Evolutionary conservation across 2,797 vertebrate genomes (phyloP).

Genomic region (Thalassophryne amazonica): DNA sequence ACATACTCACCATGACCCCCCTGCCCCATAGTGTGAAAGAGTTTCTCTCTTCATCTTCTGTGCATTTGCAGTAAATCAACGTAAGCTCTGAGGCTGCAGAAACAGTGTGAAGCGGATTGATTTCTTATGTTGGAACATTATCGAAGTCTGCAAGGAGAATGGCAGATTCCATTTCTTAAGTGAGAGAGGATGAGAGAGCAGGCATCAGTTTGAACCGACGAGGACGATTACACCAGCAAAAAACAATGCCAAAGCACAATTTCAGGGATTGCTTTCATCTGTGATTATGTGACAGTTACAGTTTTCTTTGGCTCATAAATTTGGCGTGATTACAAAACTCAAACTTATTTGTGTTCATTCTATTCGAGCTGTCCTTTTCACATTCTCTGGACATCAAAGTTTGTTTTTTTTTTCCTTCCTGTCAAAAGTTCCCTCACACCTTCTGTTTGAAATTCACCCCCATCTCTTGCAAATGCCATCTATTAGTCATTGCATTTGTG

Average conservation of each 20-base stretch:
- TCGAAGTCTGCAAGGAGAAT: conserved; percentile 33
- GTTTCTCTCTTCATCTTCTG: conserved; percentile 57
- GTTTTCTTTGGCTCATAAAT: conserved; percentile 11
- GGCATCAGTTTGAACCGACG: conserved; percentile 10
- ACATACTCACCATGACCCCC: conserved; percentile 30
- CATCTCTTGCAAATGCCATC: conserved; percentile 18
- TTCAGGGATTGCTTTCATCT: conserved; percentile 6
- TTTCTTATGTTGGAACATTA: conserved; percentile 70
- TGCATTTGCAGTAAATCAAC: conserved; percentile 71
- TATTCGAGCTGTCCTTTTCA: neutral
- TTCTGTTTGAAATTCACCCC: neutral
- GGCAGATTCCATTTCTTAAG: conserved; percentile 39
- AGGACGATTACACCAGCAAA: conserved; percentile 33
- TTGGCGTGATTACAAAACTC: conserved; percentile 2
- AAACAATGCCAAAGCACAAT: conserved; percentile 16
- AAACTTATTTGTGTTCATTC: neutral
- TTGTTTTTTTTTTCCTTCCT: neutral
- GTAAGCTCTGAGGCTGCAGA: conserved; percentile 55
- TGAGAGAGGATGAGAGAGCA: conserved; percentile 5
- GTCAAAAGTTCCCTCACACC: conserved; percentile 1
- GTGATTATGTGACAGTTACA: conserved; percentile 31
- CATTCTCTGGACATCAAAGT: conserved; percentile 1
- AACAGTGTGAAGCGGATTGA: conserved; percentile 67
- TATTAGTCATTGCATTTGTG: conserved; percentile 40
- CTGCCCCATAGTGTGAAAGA: conserved; percentile 37